Base-by-base conservation (phyloP, 2,888 invertebrate species). In the Cheilosia impressa region DNA sequence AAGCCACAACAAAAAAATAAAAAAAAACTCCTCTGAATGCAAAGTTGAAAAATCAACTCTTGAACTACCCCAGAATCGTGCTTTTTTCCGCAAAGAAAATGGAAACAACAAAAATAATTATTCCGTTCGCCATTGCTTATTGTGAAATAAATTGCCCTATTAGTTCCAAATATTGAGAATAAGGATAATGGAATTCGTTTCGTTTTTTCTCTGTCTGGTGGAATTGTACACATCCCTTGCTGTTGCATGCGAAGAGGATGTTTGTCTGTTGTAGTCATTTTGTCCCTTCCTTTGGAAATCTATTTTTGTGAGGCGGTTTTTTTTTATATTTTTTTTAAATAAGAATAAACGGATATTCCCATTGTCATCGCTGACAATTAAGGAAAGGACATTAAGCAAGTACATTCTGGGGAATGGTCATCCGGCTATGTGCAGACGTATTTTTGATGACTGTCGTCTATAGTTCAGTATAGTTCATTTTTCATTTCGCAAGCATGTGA, bases 71-170 rank as follows among this genome's bases (percentile, higher is more conserved):
- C 24, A 72, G 71, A 43, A 72, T 45, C 55, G 13, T 43, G 62
- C 17, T 45, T 45, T 50, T 17, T 9, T 52, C 50, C 27, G 45
- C 41, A 41, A 31, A 31, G n/a, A 24, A 53, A 10, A n/a, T 34
- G 3, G 13, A 24, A 53, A 43, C 17, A 45, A 53, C 31, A 50
- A 52, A 78, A 72, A 65, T 72, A 71, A 78, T 78, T 69, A 78
- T 63, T 79, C 72, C 17, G 71, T 45, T 72, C 65, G 52, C 65
- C 65, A 79, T 72, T 79, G 78, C 78, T 65, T 79, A 60, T 79
- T 79, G 71, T 71, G 72, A 72, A 79, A 79, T 71, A 79, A 72
- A 79, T 79, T 79, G 78, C 78, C 78, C 78, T 79, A 71, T 79
- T 79, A 79, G 78, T 79, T 72, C 65, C 41, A 58, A 79, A 79